A percentile compares a stretch with the other conserved stretches of the same genome.
These are phyloP conservation scores for Hemiscyllium ocellatum DNA, from an alignment of 2,113 vertebrate species.

Conservation along the genomic window DNA sequence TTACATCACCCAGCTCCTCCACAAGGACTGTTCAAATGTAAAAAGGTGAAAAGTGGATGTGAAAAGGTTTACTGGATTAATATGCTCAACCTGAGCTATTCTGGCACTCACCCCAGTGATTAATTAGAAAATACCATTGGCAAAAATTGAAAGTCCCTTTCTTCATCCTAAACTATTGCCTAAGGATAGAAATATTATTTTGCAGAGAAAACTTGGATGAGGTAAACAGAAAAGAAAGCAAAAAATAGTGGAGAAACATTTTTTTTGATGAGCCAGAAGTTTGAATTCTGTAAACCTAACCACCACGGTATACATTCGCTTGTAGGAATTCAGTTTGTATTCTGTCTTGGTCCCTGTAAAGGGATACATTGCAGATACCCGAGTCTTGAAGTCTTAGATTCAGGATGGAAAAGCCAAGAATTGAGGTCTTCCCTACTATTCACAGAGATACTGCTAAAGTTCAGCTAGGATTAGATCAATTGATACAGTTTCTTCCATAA, in stretches of 20 bases:
- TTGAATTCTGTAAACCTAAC: neutral
- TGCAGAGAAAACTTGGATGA: neutral
- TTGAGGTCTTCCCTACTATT: neutral
- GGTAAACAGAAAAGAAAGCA: neutral
- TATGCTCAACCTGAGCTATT: neutral
- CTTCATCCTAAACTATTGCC: neutral
- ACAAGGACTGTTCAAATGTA: too few species aligned
- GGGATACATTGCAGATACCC: neutral
- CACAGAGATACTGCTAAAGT: neutral
- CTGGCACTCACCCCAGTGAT: neutral
- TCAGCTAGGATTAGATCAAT: neutral
- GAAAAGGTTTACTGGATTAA: neutral
- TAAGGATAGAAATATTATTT: neutral
- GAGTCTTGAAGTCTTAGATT: neutral
- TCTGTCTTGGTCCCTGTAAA: neutral
- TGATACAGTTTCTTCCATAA: neutral
- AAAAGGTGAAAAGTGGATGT: neutral
- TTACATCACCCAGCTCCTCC: neutral
- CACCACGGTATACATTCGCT: neutral
- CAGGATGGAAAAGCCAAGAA: neutral
- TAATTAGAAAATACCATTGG: neutral
- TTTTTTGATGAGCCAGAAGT: neutral
- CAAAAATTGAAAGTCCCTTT: neutral
- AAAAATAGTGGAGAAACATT: neutral
- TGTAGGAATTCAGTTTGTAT: neutral